Evolutionary conservation across 2,888 invertebrate species (phyloP).

Genomic region (Acheta domesticus): DNA sequence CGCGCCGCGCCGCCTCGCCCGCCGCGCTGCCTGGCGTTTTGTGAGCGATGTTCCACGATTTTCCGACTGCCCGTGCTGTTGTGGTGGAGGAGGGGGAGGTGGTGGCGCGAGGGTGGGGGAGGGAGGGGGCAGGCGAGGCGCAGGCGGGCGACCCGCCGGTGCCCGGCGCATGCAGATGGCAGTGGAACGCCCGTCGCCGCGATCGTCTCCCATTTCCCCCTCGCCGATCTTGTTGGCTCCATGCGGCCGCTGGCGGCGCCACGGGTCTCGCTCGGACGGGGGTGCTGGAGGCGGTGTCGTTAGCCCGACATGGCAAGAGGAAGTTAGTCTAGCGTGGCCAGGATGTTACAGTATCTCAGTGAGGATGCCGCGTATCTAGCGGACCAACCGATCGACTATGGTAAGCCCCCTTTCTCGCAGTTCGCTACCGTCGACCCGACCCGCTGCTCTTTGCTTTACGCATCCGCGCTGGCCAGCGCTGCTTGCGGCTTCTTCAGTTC

Average conservation of each 20-base stretch:
- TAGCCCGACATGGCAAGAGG: not conserved
- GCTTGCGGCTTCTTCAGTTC: too few species aligned
- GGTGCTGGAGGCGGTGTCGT: not conserved
- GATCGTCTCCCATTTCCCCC: too few species aligned
- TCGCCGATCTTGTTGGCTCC: too few species aligned
- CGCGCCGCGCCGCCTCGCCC: not conserved
- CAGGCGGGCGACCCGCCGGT: not conserved
- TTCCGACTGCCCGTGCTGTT: not conserved
- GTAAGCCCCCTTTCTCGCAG: conserved; percentile 4
- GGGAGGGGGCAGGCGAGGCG: not conserved
- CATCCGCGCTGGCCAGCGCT: too few species aligned
- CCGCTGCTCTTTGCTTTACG: too few species aligned
- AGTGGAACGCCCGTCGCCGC: not conserved
- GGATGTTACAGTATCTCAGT: conserved; percentile 8
- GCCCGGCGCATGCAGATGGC: not conserved
- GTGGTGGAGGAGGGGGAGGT: not conserved
- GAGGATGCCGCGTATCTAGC: conserved; percentile 11
- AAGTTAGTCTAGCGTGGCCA: not conserved
- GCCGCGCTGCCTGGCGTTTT: not conserved
- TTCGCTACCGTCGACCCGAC: too few species aligned
- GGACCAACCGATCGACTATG: conserved; percentile 7
- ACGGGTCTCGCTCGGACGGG: not conserved
- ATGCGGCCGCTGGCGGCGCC: not conserved
- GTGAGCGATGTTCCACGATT: not conserved
- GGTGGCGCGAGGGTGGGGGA: not conserved